phyloP scores from a whole-genome alignment of 2,113 vertebrate species.

The Fulica atra region DNA sequence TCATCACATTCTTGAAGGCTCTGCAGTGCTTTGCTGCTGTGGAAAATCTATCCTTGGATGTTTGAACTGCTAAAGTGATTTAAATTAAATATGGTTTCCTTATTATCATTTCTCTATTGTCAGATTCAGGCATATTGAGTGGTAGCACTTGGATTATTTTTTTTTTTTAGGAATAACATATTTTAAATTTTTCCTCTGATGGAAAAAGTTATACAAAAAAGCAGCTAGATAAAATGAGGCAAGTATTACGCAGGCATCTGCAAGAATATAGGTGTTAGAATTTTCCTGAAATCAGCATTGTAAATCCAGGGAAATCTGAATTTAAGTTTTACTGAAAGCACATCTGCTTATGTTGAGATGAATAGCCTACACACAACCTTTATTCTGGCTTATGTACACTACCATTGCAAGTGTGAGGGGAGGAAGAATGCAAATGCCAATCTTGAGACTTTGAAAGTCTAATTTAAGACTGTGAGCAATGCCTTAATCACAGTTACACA shows the following conservation, averaged over 20 bases:
- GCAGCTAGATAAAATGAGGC: background rate
- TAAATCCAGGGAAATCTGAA: background rate
- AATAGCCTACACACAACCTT: background rate
- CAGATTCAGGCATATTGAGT: background rate
- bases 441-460: background rate
- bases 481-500: slow-evolving; percentile 20
- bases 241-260: background rate
- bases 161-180: background rate
- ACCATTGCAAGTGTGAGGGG: accelerated
- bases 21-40: background rate
- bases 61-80: background rate
- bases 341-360: background rate
- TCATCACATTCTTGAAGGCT: background rate
- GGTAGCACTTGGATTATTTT: background rate
- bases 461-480: background rate
- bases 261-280: background rate
- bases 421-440: background rate
- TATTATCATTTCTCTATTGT: background rate
- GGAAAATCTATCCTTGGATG: background rate
- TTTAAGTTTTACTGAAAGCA: background rate
- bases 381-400: background rate
- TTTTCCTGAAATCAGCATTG: background rate
- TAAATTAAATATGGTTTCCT: background rate
- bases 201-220: background rate
- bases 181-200: background rate